Base-by-base conservation (phyloP, 2,888 invertebrate genomes). In the Unio pictorum region DNA sequence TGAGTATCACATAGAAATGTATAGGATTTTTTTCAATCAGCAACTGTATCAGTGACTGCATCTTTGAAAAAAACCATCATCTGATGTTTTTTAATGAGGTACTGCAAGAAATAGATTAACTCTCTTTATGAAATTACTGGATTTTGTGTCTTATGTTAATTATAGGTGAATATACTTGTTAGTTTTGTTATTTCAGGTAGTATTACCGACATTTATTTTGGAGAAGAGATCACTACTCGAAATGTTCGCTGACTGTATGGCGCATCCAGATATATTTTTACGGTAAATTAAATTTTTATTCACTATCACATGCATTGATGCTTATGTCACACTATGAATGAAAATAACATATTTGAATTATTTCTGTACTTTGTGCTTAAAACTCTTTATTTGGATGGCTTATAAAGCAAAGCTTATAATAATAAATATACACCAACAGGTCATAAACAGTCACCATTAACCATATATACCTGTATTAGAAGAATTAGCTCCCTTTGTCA, bases 161-260 rank as follows among this genome's bases (percentile, higher is more conserved):
- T 34, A 63, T n/a, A 0, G 17, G 45, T 59, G 18, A 18, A 0
- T 15, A 45, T 45, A 45, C 45, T 59, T 23, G 17, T 23, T 4
- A 23, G 3, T 18, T 57, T 11, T 61, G 54, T 59, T 56, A 3
- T 70, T 74, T 4, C 80, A 90, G 89, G 90, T 90, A 28, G 89
- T 89, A 55, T 81, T 92, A 64, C 92, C 92, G 56, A 91, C 91
- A 23, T 91, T 91, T 80, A 90, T 92, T 64, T 79, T 91, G 68
- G 91, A 92, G 78, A 86, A 88, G 66, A 82, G 91, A 11, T 92
- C 91, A 8, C 81, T 92, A n/a, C 84, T 92, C 58, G 91, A 92
- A 82, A 88, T 91, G 89, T 91, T 91, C 87, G 91, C 91, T 23
- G 91, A 92, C 80, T 91, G 90, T 78, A 90, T 91, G 88, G 90